A percentile compares a stretch with the other conserved stretches of the same genome.
Evolutionary conservation across 2,888 invertebrate genomes (phyloP).

Genomic region (Heteromyza rotundicornis): DNA sequence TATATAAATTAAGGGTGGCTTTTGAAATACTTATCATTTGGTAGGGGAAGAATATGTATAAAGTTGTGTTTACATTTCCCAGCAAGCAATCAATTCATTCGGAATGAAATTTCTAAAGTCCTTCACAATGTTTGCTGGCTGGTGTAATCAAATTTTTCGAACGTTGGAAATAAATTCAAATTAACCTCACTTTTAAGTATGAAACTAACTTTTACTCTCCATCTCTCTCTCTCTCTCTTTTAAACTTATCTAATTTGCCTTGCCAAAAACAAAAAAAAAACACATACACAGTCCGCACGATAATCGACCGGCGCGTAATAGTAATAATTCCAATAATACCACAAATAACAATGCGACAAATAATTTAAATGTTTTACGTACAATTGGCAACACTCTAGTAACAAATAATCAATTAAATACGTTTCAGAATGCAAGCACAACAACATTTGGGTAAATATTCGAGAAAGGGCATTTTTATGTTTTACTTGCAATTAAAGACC

Average conservation of each 20-base stretch:
- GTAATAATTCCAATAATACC: slow-evolving; percentile 38
- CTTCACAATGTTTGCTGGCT: no score
- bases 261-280: slow-evolving; percentile 5
- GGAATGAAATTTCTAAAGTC: no score
- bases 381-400: slow-evolving; percentile 62
- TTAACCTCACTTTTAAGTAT: no score
- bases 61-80: no score
- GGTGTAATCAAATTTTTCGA: no score
- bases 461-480: slow-evolving; percentile 11
- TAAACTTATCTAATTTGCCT: no score
- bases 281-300: slow-evolving; percentile 56
- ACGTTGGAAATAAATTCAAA: no score
- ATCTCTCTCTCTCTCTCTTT: no score
- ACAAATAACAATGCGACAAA: slow-evolving; percentile 44
- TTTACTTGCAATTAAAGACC: not conserved
- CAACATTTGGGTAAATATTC: slow-evolving; percentile 60
- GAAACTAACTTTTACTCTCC: slow-evolving; percentile 2
- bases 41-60: no score
- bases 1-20: no score
- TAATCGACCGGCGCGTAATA: slow-evolving; percentile 57
- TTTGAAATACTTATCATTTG: no score
- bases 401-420: slow-evolving; percentile 62
- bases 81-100: no score
- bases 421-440: slow-evolving; percentile 60
- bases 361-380: slow-evolving; percentile 61